Percentiles rank a stretch among this genome's conserved stretches.
Evolutionary conservation across 2,113 vertebrate species (phyloP).

Genomic region (Salvelinus sp.): DNA sequence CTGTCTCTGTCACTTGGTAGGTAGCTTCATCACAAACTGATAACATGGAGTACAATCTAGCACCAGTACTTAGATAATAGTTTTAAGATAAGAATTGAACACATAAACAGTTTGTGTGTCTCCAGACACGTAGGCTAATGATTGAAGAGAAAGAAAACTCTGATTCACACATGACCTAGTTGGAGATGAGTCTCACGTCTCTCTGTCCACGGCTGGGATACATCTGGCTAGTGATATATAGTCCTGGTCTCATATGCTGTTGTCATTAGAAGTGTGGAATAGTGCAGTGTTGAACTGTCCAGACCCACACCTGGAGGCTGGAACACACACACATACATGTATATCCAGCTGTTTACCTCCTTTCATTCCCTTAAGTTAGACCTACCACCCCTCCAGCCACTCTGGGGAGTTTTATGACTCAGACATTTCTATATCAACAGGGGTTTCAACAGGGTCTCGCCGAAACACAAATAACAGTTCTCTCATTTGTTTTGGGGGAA

Average conservation of each 20-base stretch:
- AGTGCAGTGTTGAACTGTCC: conserved; percentile 26
- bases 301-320: conserved; percentile 46
- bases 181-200: conserved; percentile 1
- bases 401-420: conserved; percentile 33
- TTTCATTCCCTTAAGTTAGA: background rate
- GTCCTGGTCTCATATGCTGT: conserved; percentile 16
- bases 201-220: conserved; percentile 3
- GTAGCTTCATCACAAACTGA: background rate
- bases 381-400: background rate
- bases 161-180: background rate
- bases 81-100: background rate
- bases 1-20: background rate
- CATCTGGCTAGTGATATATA: conserved; percentile 31
- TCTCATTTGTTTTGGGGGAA: conserved; percentile 21
- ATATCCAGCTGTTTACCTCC: conserved; percentile 27
- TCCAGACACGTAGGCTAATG: background rate
- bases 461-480: conserved; percentile 38
- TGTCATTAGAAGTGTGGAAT: conserved; percentile 23
- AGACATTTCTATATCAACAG: conserved; percentile 17
- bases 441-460: conserved; percentile 27
- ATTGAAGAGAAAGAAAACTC: background rate
- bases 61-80: background rate
- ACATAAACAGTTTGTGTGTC: background rate
- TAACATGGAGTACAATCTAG: too few species aligned
- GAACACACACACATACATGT: background rate